Evolutionary conservation across 2,113 vertebrate genomes (phyloP).

Genomic region (Reinhardtius hippoglossoides): DNA sequence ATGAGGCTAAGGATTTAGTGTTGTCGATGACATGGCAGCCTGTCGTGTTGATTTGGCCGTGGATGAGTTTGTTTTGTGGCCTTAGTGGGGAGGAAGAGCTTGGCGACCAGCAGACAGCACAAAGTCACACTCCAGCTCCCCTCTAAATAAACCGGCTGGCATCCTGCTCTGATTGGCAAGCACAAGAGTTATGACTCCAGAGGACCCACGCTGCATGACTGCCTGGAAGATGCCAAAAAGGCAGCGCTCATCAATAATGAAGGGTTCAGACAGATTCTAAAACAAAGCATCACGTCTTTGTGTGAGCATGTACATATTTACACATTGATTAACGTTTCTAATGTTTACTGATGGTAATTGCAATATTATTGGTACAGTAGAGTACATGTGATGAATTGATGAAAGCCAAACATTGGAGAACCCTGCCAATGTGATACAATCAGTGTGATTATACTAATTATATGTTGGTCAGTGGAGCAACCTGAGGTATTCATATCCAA

Average conservation of each 20-base stretch:
- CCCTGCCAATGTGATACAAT: no score
- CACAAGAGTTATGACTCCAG: background rate
- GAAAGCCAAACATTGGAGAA: no score
- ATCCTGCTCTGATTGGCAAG: conserved; percentile 26
- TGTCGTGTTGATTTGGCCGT: conserved; percentile 40
- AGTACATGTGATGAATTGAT: no score
- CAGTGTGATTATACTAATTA: background rate
- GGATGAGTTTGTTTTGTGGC: conserved; percentile 37
- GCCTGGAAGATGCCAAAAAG: conserved; percentile 9
- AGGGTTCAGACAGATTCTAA: background rate
- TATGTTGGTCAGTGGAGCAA: background rate
- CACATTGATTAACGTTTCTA: background rate
- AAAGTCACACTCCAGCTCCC: conserved; percentile 17
- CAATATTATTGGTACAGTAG: no score
- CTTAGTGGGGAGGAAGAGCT: conserved; percentile 15
- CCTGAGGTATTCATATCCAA: background rate
- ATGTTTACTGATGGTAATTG: background rate
- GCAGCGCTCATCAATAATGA: conserved; percentile 17
- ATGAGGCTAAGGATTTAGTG: conserved; percentile 36
- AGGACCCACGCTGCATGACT: background rate
- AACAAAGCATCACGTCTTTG: background rate
- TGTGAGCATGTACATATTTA: background rate
- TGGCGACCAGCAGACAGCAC: conserved; percentile 27
- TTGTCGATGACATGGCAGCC: conserved; percentile 30
- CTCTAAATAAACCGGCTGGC: conserved; percentile 25